A percentile compares a stretch with the other conserved stretches of the same genome.
Conservation (phyloP, 1,140 invertebrate genomes). For the Meloidogyne hapla region DNA sequence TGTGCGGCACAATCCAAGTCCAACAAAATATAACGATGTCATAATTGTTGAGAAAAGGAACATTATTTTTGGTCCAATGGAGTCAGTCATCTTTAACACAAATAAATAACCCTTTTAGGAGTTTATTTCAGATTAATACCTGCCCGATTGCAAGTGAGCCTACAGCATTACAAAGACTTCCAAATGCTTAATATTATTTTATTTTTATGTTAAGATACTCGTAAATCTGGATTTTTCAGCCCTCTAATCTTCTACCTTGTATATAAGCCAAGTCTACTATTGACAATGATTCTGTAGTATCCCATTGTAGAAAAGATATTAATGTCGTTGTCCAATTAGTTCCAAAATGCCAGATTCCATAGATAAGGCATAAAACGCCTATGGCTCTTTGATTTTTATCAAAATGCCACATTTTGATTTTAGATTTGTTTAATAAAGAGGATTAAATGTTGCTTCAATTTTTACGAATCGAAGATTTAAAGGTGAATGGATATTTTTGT, state of each 20-base stretch:
- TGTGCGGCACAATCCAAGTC: conserved; percentile 51
- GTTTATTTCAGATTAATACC: conserved; percentile 12
- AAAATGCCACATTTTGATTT: conserved; percentile 15
- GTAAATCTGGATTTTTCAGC: too few species aligned
- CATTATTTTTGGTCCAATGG: conserved; percentile 60
- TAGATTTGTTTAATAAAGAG: not conserved
- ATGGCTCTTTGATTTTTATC: conserved; percentile 59
- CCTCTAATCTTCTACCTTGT: too few species aligned
- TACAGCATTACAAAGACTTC: conserved; percentile 58
- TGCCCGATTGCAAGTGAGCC: conserved; percentile 60
- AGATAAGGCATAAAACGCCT: conserved; percentile 58
- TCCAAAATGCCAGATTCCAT: conserved; percentile 61
- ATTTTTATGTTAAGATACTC: too few species aligned
- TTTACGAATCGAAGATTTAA: not conserved
- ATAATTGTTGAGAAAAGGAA: conserved; percentile 60
- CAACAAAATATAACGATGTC: conserved; percentile 60
- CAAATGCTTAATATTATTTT: conserved; percentile 46
- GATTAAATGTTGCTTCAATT: not conserved
- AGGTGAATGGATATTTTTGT: not conserved
- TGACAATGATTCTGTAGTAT: conserved; percentile 58
- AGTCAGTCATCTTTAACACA: conserved; percentile 51
- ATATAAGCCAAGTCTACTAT: conserved; percentile 64
- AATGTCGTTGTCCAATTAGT: conserved; percentile 64
- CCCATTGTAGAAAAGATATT: conserved; percentile 62
- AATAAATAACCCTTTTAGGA: too few species aligned